These are phyloP conservation scores for Erannis defoliaria DNA, from an alignment of 2,888 invertebrate genomes.

Conservation along the genomic window DNA sequence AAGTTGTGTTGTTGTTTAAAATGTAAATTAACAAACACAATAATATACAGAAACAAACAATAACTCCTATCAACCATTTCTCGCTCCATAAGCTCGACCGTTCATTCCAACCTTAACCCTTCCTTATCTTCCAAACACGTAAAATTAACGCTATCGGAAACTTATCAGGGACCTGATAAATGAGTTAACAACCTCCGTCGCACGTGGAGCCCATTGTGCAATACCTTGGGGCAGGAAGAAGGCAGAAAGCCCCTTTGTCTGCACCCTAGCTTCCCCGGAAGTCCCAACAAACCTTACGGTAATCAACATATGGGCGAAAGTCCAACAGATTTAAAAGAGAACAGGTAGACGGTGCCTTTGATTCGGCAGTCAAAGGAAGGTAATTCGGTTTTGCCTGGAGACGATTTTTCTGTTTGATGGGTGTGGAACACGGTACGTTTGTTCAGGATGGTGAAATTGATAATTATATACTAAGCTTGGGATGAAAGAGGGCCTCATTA, in stretches of 20 bases:
- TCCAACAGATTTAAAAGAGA: constrained; percentile 27
- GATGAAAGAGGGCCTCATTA: not conserved
- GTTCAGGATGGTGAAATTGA: constrained; percentile 21
- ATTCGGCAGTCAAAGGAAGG: constrained; percentile 46
- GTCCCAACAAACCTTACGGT: constrained; percentile 25
- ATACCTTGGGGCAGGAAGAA: constrained; percentile 47
- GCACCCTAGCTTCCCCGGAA: constrained; percentile 12
- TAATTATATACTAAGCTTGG: constrained; percentile 25
- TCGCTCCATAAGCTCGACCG: constrained; percentile 21
- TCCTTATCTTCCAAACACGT: constrained; percentile 40
- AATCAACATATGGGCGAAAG: constrained; percentile 19
- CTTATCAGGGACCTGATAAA: constrained; percentile 47
- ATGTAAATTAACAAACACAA: not conserved
- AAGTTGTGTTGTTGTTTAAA: no score
- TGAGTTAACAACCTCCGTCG: constrained; percentile 44
- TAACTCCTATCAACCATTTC: constrained; percentile 20
- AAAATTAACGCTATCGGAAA: constrained; percentile 46
- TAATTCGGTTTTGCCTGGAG: constrained; percentile 41
- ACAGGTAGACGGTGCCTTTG: constrained; percentile 50
- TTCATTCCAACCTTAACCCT: constrained; percentile 28
- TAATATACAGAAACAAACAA: not conserved
- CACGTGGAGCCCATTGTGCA: constrained; percentile 46
- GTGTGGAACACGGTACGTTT: constrained; percentile 21
- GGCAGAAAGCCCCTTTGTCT: constrained; percentile 37
- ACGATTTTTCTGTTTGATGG: constrained; percentile 39